Percentiles rank a stretch among this genome's conserved stretches.
phyloP scores from a whole-genome alignment of 92 coral and sea anemone species.

The Palythoa heliodiscus region DNA sequence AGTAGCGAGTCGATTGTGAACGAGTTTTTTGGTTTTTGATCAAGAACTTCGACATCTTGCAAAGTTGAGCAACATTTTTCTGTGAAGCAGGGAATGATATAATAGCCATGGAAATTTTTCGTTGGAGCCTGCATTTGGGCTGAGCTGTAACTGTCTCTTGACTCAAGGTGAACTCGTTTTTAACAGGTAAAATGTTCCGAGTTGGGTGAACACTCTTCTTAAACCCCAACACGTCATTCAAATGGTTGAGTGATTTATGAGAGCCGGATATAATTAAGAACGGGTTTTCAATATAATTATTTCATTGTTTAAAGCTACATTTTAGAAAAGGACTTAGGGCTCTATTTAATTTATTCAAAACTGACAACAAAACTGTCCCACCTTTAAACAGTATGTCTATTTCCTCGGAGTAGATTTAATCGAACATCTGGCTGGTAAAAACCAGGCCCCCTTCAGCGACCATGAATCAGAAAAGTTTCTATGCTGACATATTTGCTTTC shows the following conservation, averaged over 20 bases:
- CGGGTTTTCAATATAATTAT: neutral
- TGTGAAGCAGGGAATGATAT: conserved; percentile 38
- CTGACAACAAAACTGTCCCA: conserved; percentile 20
- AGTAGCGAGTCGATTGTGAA: conserved; percentile 37
- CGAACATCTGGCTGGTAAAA: conserved; percentile 34
- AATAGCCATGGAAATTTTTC: conserved; percentile 34
- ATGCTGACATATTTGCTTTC: conserved; percentile 29
- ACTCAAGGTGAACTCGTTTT: neutral
- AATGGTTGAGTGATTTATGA: conserved; percentile 30
- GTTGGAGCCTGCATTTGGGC: conserved; percentile 27
- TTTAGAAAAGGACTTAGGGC: conserved; percentile 2
- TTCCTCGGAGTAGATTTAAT: conserved; percentile 31
- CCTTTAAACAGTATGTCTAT: conserved; percentile 10
- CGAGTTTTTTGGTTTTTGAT: conserved; percentile 25
- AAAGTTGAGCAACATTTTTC: conserved; percentile 27
- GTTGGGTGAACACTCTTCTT: neutral
- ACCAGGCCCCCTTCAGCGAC: neutral
- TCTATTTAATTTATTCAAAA: conserved; percentile 29
- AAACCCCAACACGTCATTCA: conserved; percentile 25
- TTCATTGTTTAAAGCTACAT: conserved; percentile 11
- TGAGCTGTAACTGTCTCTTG: neutral
- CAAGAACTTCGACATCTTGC: conserved; percentile 6
- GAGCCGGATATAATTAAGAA: conserved; percentile 32
- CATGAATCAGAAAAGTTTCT: neutral
- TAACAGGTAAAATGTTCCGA: neutral